A percentile compares a stretch with the other conserved stretches of the same genome.
Evolutionary conservation across 2,113 vertebrate genomes (phyloP).

Genomic region (Alaudala cheleensis): DNA sequence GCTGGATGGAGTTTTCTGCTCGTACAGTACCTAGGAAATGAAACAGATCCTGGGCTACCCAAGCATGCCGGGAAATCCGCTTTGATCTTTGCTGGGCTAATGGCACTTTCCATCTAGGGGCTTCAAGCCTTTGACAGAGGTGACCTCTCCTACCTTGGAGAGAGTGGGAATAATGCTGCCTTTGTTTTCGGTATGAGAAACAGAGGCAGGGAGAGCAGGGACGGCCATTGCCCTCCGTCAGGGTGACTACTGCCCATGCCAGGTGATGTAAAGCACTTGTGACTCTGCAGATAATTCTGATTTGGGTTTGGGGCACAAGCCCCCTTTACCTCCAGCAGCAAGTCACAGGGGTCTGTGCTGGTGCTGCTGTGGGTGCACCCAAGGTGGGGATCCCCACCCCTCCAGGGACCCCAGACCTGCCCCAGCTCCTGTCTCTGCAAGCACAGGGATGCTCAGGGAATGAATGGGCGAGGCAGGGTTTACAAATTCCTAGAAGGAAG

Average conservation of each 20-base stretch:
- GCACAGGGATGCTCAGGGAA: neutral
- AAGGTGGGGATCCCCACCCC: neutral
- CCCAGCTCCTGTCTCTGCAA: neutral
- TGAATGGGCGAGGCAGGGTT: neutral
- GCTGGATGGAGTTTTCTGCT: conserved; percentile 18
- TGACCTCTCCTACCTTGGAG: neutral
- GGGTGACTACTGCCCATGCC: accelerated
- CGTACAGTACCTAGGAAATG: neutral
- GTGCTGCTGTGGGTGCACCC: neutral
- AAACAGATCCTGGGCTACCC: conserved; percentile 14
- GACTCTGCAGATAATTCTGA: neutral
- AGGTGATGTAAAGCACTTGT: neutral
- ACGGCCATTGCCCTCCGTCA: accelerated
- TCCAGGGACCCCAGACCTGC: neutral
- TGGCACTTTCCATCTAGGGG: neutral
- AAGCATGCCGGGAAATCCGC: neutral
- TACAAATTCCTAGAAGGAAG: conserved; percentile 27
- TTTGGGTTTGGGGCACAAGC: neutral
- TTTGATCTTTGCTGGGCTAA: conserved; percentile 9
- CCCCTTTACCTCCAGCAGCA: neutral
- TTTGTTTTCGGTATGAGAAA: neutral
- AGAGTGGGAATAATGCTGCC: neutral
- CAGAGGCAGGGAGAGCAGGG: neutral
- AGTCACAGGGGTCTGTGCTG: neutral
- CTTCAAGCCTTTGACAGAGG: neutral